These are phyloP conservation scores for Therioaphis trifolii DNA, from an alignment of 2,888 invertebrate genomes.

Conservation along the genomic window DNA sequence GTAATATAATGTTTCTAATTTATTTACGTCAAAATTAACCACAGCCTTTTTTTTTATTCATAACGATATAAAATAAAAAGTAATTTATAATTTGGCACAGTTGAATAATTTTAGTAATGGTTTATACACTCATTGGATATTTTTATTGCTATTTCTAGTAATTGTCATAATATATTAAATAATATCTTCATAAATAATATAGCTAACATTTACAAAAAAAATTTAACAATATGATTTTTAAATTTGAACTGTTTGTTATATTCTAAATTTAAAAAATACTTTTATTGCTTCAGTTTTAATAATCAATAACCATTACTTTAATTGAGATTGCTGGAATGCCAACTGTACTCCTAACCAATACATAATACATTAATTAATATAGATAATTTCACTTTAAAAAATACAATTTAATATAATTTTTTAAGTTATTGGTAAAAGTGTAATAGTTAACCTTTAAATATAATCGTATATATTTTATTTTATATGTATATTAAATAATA, in stretches of 20 bases:
- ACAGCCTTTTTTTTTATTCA: conserved; percentile 33
- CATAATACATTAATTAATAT: conserved; percentile 9
- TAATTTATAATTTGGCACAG: conserved; percentile 49
- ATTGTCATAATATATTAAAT: conserved; percentile 17
- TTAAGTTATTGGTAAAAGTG: conserved; percentile 8
- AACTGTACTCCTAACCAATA: neutral
- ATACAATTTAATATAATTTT: conserved; percentile 17
- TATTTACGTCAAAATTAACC: conserved; percentile 42
- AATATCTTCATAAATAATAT: too few species aligned
- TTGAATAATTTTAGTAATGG: conserved; percentile 23
- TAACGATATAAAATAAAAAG: conserved; percentile 29
- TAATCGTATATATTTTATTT: conserved; percentile 31
- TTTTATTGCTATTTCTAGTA: conserved; percentile 8
- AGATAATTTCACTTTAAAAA: conserved; percentile 6
- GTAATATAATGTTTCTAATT: neutral
- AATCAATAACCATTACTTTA: neutral
- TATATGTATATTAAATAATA: conserved; percentile 12
- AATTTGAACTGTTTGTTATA: neutral
- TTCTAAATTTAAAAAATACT: conserved; percentile 1
- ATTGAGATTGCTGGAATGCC: neutral
- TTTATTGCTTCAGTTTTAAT: conserved; percentile 36
- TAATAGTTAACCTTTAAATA: neutral
- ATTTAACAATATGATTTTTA: neutral
- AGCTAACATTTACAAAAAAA: conserved; percentile 1
- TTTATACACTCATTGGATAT: conserved; percentile 5